Conservation (phyloP, 2,888 invertebrate genomes). For the Deroplatys truncata region DNA sequence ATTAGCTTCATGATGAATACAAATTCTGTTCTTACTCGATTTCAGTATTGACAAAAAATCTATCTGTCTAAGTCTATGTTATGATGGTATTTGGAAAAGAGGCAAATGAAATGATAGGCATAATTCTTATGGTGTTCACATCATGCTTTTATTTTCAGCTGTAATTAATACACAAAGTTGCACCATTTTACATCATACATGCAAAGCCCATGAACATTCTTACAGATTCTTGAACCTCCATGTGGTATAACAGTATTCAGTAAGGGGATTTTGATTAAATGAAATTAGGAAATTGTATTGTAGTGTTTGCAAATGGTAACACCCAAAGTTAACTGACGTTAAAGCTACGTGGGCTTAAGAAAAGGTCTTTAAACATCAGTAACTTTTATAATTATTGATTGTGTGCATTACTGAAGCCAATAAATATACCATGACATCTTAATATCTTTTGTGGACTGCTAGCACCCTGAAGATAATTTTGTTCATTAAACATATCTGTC, state of each 20-base stretch:
- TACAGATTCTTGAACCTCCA: background rate
- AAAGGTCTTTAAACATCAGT: background rate
- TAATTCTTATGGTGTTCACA: too few species aligned
- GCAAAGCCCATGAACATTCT: background rate
- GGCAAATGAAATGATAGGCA: too few species aligned
- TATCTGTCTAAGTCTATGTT: too few species aligned
- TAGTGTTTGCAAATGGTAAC: background rate
- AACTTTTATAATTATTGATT: background rate
- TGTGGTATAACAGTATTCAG: background rate
- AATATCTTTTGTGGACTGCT: background rate
- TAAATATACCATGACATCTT: background rate
- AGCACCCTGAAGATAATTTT: background rate
- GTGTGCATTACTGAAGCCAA: background rate
- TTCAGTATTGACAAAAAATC: too few species aligned
- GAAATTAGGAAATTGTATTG: background rate
- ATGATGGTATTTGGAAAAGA: too few species aligned
- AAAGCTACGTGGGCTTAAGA: background rate
- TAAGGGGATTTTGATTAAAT: background rate
- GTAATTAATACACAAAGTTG: background rate
- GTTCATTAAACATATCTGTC: background rate
- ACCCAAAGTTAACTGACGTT: background rate
- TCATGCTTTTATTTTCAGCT: background rate
- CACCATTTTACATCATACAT: background rate
- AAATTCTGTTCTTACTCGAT: too few species aligned
- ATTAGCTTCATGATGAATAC: too few species aligned